Evolutionary conservation across 2,888 invertebrate species (phyloP).

Genomic region (Aproaerema taeniolella): DNA sequence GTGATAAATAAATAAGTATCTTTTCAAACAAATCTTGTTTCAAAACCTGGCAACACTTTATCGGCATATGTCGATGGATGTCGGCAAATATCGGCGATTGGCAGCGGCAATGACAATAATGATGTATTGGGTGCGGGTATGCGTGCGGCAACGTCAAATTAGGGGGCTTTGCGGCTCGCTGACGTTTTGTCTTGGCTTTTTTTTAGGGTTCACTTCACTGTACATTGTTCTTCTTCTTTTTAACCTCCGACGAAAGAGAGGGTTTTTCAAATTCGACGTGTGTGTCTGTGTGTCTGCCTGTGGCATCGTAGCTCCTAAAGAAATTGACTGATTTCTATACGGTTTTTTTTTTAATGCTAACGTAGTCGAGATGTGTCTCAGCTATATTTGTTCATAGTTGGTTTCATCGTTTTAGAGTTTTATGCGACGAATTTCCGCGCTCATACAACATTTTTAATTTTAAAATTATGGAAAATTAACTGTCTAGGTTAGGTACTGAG

Average conservation of each 20-base stretch:
- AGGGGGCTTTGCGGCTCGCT: slow-evolving; percentile 45
- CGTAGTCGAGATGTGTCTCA: too few species aligned
- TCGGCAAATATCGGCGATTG: slow-evolving; percentile 14
- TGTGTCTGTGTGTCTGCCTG: background rate
- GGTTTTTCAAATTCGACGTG: background rate
- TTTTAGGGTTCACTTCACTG: slow-evolving; percentile 27
- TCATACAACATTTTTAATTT: too few species aligned
- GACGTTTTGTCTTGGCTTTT: slow-evolving; percentile 32
- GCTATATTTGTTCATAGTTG: too few species aligned
- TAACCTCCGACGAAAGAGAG: background rate
- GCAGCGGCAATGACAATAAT: slow-evolving; percentile 40
- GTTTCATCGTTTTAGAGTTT: too few species aligned
- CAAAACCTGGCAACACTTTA: too few species aligned
- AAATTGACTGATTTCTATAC: background rate
- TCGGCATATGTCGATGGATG: slow-evolving; percentile 14
- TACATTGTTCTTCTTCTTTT: background rate
- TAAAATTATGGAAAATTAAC: too few species aligned
- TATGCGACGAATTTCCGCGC: too few species aligned
- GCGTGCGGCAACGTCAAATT: slow-evolving; percentile 56
- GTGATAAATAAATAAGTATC: too few species aligned
- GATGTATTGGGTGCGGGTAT: slow-evolving; percentile 43
- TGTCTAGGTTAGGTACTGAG: too few species aligned
- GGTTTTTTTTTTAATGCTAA: background rate
- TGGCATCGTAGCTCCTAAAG: background rate
- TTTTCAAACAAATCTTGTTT: too few species aligned